Evolutionary conservation across 2,113 vertebrate species (phyloP).

Genomic region (Myocastor coypus): DNA sequence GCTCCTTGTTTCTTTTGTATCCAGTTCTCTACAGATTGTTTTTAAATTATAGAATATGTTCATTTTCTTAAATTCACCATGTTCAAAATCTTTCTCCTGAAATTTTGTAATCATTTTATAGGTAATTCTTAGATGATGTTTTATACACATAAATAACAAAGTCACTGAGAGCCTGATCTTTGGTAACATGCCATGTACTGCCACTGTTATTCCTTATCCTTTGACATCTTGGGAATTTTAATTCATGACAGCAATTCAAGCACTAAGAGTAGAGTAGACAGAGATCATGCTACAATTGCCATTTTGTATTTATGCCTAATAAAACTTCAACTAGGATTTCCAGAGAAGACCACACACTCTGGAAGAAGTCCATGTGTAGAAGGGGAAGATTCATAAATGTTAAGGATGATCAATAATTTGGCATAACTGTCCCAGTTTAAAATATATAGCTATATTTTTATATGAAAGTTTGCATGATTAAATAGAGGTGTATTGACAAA

Average conservation of each 20-base stretch:
- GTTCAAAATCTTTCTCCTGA: conserved; percentile 1
- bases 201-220: conserved; percentile 1
- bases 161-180: conserved; percentile 32
- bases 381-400: conserved; percentile 40
- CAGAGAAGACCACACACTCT: conserved; percentile 33
- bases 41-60: not conserved
- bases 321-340: conserved; percentile 46
- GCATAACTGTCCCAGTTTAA: conserved; percentile 44
- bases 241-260: conserved; percentile 29
- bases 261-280: conserved; percentile 61
- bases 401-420: conserved; percentile 39
- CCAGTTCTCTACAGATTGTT: not conserved
- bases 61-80: not conserved
- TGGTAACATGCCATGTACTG: not conserved
- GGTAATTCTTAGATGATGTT: conserved; percentile 17
- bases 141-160: not conserved
- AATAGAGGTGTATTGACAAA: conserved; percentile 64
- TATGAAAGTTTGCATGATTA: conserved; percentile 58
- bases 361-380: not conserved
- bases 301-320: conserved; percentile 23
- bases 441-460: conserved; percentile 31
- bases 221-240: conserved; percentile 47
- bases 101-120: not conserved
- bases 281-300: conserved; percentile 3
- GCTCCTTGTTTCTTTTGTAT: conserved; percentile 47